A percentile compares a stretch with the other conserved stretches of the same genome.
Conservation (phyloP, 1,140 invertebrate species). For the Uloborus diversus region DNA sequence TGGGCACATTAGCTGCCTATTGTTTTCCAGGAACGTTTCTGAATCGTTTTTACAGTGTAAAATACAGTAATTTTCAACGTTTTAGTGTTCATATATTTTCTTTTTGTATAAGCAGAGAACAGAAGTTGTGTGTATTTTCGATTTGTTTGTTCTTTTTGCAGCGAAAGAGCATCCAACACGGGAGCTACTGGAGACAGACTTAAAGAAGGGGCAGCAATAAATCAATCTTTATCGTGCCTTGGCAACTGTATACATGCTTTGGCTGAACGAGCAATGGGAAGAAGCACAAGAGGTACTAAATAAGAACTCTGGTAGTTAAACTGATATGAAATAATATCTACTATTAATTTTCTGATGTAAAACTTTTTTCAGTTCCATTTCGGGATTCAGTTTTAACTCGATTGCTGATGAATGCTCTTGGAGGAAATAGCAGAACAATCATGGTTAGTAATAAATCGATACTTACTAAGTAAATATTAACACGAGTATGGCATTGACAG, state of each 20-base stretch:
- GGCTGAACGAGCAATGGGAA: slow-evolving; percentile 62
- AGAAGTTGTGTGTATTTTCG: not conserved
- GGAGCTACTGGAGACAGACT: slow-evolving; percentile 72
- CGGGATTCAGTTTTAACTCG: slow-evolving; percentile 74
- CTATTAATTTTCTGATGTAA: too few species aligned
- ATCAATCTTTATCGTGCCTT: slow-evolving; percentile 73
- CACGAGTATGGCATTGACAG: too few species aligned
- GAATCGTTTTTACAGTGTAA: too few species aligned
- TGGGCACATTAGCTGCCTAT: too few species aligned
- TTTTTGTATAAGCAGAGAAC: not conserved
- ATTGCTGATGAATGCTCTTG: slow-evolving; percentile 73
- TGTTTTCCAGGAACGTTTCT: too few species aligned
- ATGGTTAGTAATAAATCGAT: slow-evolving; percentile 70
- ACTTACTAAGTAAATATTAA: too few species aligned
- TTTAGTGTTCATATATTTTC: not conserved
- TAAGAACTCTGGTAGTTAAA: too few species aligned
- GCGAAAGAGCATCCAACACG: slow-evolving; percentile 72
- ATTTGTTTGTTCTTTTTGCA: slow-evolving; percentile 61
- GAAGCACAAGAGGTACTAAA: slow-evolving; percentile 62
- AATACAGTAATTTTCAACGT: too few species aligned
- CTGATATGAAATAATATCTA: too few species aligned
- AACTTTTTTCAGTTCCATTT: slow-evolving; percentile 70
- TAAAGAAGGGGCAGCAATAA: slow-evolving; percentile 75
- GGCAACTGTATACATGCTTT: slow-evolving; percentile 73
- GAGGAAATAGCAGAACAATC: slow-evolving; percentile 75